Base-by-base conservation (phyloP, 1,140 invertebrate genomes). In the Oryctes rhinoceros region DNA sequence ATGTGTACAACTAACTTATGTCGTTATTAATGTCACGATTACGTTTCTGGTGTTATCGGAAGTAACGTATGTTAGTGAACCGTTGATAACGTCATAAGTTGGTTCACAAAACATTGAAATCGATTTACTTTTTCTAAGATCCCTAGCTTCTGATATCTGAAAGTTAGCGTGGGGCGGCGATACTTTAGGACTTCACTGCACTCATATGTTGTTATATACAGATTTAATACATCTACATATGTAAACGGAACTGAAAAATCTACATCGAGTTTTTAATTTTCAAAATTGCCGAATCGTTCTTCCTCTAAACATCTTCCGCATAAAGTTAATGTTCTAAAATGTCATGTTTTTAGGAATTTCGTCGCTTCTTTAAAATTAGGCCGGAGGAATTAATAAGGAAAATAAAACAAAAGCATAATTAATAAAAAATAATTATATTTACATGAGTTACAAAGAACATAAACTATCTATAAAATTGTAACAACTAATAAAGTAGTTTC, bases 391-490 rank as follows among this genome's bases (percentile, higher is more conserved):
- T 35, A 30, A 24, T 37, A 71, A 71, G 65, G 65, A 71, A 71
- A 71, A 71, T 71, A 24, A 71, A 71, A 71, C 65, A 71, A 71
- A 37, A 24, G 18, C 18, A n/a, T 71, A 24, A 24, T 71, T 37
- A 71, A 59, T 59, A 59, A 71, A 71, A 71, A 71, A 71, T 15
- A 71, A 71, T 35, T 71, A 71, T 71, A 71, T 71, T 71, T 71
- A 71, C 65, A 71, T 71, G 65, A 30, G 24, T 71, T 71, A 71
- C 20, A 71, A 35, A 71, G 24, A 35, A 71, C 24, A 71, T 59
- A 71, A 71, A 71, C 35, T 71, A 71, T 71, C 6, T 71, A 71
- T 71, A 37, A 59, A 59, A 71, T 24, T 35, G 35, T 71, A 71
- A 71, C 65, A 71, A 35, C 24, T 37, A 37, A 71, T 71, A 71